These are phyloP conservation scores for Strigamia maritima DNA, from an alignment of 2,888 invertebrate species.

Conservation along the genomic window DNA sequence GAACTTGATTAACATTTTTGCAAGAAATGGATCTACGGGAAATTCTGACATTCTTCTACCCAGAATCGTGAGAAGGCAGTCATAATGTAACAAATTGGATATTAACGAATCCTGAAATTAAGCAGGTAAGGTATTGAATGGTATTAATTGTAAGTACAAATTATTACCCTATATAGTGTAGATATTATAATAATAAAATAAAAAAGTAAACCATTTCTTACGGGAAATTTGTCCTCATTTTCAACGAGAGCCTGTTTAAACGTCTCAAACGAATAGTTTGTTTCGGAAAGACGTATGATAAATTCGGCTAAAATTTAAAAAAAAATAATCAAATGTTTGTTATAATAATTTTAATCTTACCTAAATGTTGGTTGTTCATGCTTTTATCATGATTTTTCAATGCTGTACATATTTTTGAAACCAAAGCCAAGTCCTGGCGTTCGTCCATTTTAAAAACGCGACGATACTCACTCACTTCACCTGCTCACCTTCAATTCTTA, in stretches of 20 bases:
- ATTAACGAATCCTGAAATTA: conserved; percentile 91
- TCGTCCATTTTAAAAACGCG: conserved; percentile 56
- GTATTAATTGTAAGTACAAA: too few relatives aligned
- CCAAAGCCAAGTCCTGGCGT: conserved; percentile 83
- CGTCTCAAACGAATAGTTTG: conserved; percentile 75
- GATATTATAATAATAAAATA: not conserved
- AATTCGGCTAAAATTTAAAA: conserved; percentile 76
- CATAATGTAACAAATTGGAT: conserved; percentile 86
- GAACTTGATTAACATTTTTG: conserved; percentile 99
- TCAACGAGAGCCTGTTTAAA: conserved; percentile 84
- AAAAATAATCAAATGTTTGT: not conserved
- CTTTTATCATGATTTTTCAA: conserved; percentile 97
- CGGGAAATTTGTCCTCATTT: conserved; percentile 87
- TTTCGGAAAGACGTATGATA: conserved; percentile 88
- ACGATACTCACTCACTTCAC: too few relatives aligned
- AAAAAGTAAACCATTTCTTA: conserved; percentile 45
- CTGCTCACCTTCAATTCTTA: too few relatives aligned
- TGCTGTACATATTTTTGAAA: conserved; percentile 97
- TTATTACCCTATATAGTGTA: too few relatives aligned
- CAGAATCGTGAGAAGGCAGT: conserved; percentile 63
- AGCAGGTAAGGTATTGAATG: too few relatives aligned
- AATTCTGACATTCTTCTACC: conserved; percentile 94
- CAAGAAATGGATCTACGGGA: conserved; percentile 94
- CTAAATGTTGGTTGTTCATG: conserved; percentile 93
- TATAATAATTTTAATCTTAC: conserved; percentile 54